Evolutionary conservation across 1,140 invertebrate species (phyloP).

Genomic region (Leptinotarsa undecemlineata): DNA sequence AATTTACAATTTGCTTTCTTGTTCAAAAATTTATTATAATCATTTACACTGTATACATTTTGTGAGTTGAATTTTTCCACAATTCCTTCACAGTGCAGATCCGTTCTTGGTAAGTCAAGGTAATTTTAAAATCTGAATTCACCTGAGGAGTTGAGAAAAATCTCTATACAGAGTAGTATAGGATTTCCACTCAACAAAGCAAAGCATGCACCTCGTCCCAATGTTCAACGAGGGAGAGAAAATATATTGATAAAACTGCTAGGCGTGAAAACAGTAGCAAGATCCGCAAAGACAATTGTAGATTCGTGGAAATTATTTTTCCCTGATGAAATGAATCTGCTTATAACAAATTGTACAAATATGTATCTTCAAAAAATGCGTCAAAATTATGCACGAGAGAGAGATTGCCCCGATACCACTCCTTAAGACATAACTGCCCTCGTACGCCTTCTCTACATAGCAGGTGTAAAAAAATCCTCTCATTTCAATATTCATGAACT

Average conservation of each 20-base stretch:
- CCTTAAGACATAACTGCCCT: background rate
- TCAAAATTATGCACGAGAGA: background rate
- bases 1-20: no score
- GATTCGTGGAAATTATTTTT: conserved; percentile 16
- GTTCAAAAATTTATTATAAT: no score
- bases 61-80: no score
- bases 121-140: no score
- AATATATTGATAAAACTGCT: background rate
- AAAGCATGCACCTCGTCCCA: background rate
- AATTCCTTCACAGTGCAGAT: no score
- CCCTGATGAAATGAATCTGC: background rate
- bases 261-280: conserved; percentile 9
- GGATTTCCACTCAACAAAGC: no score
- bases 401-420: background rate
- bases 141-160: no score
- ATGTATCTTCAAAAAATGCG: background rate
- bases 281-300: background rate
- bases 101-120: no score
- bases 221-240: background rate
- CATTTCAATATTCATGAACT: conserved; percentile 23
- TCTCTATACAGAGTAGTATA: no score
- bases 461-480: conserved; percentile 1
- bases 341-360: background rate
- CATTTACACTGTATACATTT: no score
- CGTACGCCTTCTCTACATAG: conserved; percentile 19